phyloP scores from a whole-genome alignment of 2,888 invertebrate species.

The Drosophila stalkeri region DNA sequence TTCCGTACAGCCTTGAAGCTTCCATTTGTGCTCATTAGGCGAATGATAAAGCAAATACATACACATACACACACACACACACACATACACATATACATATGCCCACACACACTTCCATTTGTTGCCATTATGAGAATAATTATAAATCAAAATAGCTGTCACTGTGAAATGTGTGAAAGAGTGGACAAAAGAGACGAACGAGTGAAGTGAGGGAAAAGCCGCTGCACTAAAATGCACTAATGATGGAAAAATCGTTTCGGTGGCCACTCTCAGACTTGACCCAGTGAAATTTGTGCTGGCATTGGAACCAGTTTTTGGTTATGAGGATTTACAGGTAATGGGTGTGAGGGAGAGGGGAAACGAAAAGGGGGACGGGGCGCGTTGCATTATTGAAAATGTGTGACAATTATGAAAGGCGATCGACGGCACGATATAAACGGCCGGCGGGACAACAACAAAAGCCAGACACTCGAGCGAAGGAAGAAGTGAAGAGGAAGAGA shows the following conservation, averaged over 20 bases:
- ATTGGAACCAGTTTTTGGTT: constrained; percentile 55
- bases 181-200: constrained; percentile 12
- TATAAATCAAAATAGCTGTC: constrained; percentile 47
- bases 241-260: constrained; percentile 35
- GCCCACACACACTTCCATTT: not conserved
- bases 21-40: constrained; percentile 47
- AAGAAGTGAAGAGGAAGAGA: not conserved
- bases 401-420: constrained; percentile 78
- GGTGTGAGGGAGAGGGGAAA: not conserved
- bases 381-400: constrained; percentile 63
- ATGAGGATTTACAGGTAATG: not conserved
- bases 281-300: constrained; percentile 41
- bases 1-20: constrained; percentile 54
- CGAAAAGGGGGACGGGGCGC: not conserved
- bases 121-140: constrained; percentile 42
- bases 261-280: constrained; percentile 47
- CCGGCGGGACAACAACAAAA: constrained; percentile 56
- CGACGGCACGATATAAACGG: constrained; percentile 65
- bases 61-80: not conserved
- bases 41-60: constrained; percentile 56
- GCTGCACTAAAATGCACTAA: constrained; percentile 64
- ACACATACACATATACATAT: not conserved
- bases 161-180: constrained; percentile 42
- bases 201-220: constrained; percentile 13
- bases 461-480: not conserved